phyloP scores from a whole-genome alignment of 2,888 invertebrate genomes.

The Conistra vaccinii region DNA sequence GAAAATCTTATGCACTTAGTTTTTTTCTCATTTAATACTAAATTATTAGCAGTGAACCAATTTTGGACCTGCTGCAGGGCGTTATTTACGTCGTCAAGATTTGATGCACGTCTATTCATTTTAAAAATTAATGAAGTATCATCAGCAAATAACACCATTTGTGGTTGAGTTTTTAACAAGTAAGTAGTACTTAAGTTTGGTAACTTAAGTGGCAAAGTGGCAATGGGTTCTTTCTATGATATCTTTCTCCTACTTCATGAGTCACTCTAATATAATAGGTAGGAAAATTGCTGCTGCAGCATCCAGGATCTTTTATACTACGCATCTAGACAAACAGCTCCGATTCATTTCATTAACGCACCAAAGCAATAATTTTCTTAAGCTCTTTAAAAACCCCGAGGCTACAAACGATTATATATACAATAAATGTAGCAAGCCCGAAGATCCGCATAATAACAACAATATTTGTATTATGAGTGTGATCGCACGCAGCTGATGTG shows the following conservation, averaged over 20 bases:
- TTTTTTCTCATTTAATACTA: too few species aligned
- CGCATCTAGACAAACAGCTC: neutral
- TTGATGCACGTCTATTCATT: too few species aligned
- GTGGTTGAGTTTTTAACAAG: too few species aligned
- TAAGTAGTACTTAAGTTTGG: too few species aligned
- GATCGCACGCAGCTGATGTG: slow-evolving; percentile 57
- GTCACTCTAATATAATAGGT: neutral
- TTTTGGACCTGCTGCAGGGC: too few species aligned
- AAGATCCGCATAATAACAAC: slow-evolving; percentile 56
- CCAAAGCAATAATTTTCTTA: neutral
- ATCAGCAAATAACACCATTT: too few species aligned
- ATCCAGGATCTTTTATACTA: neutral
- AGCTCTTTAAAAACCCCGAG: slow-evolving; percentile 32
- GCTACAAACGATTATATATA: slow-evolving; percentile 39
- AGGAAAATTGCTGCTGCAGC: neutral
- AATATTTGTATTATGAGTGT: slow-evolving; percentile 45
- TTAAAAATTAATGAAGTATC: too few species aligned
- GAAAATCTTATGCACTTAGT: too few species aligned
- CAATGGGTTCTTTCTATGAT: too few species aligned
- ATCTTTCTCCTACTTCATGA: neutral
- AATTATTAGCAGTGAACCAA: too few species aligned
- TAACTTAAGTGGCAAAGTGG: too few species aligned
- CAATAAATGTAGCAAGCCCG: slow-evolving; percentile 39
- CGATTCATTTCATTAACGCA: neutral
- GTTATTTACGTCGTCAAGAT: too few species aligned